Conservation (phyloP, 53 echinoderm and acorn worm species). For the Stichopus horrens region DNA sequence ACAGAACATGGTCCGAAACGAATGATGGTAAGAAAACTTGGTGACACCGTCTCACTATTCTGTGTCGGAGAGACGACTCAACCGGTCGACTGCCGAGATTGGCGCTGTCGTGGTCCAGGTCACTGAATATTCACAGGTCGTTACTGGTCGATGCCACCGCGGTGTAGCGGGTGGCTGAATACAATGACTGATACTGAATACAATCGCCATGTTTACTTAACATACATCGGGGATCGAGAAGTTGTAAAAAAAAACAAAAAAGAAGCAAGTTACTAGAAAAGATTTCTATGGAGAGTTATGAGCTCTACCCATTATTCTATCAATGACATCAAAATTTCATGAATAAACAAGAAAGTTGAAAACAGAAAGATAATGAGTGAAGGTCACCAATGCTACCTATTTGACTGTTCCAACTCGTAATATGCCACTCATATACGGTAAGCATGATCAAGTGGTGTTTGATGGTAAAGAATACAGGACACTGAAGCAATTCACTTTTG, state of each 20-base stretch:
- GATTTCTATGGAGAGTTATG: not conserved
- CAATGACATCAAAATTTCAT: not conserved
- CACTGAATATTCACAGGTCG: constrained; percentile 1
- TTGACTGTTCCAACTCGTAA: too few species aligned
- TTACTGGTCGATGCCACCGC: not conserved
- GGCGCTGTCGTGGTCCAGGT: not conserved
- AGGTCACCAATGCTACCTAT: too few species aligned
- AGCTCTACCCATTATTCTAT: not conserved
- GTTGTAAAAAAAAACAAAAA: not conserved
- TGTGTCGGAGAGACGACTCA: too few species aligned
- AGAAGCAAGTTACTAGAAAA: not conserved
- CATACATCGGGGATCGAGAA: not conserved
- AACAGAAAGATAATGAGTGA: too few species aligned
- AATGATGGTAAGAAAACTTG: too few species aligned
- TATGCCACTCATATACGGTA: too few species aligned
- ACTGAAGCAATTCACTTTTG: too few species aligned
- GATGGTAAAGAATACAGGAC: too few species aligned
- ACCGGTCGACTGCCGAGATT: too few species aligned
- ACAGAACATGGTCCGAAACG: too few species aligned
- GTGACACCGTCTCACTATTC: too few species aligned
- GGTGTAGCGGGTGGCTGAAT: not conserved
- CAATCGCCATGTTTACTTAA: constrained; percentile 3
- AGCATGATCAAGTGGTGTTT: too few species aligned
- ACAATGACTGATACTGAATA: constrained; percentile 3
- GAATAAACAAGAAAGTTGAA: not conserved